Evolutionary conservation across 2,888 invertebrate genomes (phyloP).

Genomic region (Drosophila antonietae): DNA sequence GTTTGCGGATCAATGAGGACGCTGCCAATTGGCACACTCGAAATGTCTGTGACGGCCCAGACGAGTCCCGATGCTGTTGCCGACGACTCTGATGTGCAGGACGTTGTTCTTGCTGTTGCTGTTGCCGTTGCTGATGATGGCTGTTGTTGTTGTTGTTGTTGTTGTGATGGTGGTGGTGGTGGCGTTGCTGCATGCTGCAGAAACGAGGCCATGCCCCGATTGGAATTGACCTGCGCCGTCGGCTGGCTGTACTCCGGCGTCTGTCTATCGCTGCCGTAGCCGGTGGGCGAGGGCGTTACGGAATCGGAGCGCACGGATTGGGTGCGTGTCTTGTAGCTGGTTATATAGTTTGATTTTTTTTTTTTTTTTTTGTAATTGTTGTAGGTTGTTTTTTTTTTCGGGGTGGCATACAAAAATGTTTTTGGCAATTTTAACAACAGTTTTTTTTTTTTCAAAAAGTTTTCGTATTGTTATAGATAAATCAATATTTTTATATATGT

Average conservation of each 20-base stretch:
- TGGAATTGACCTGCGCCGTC: constrained; percentile 42
- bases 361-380: constrained; percentile 28
- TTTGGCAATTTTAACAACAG: constrained; percentile 62
- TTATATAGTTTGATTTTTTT: constrained; percentile 27
- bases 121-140: constrained; percentile 23
- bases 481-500: constrained; percentile 17
- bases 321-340: constrained; percentile 85
- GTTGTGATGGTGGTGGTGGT: constrained; percentile 27
- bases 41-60: constrained; percentile 95
- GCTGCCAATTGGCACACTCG: constrained; percentile 94
- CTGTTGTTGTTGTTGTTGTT: constrained; percentile 19
- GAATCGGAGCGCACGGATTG: constrained; percentile 88
- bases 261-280: constrained; percentile 85
- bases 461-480: constrained; percentile 35
- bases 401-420: constrained; percentile 73
- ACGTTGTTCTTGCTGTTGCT: constrained; percentile 37
- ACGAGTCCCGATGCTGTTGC: constrained; percentile 86
- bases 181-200: constrained; percentile 52
- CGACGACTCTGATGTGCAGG: constrained; percentile 53
- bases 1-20: constrained; percentile 93
- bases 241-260: constrained; percentile 83
- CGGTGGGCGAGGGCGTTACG: constrained; percentile 91
- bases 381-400: constrained; percentile 34
- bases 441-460: constrained; percentile 43
- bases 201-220: constrained; percentile 47